Evolutionary conservation across 2,113 vertebrate species (phyloP).

Genomic region (Falcunculus frontatus): DNA sequence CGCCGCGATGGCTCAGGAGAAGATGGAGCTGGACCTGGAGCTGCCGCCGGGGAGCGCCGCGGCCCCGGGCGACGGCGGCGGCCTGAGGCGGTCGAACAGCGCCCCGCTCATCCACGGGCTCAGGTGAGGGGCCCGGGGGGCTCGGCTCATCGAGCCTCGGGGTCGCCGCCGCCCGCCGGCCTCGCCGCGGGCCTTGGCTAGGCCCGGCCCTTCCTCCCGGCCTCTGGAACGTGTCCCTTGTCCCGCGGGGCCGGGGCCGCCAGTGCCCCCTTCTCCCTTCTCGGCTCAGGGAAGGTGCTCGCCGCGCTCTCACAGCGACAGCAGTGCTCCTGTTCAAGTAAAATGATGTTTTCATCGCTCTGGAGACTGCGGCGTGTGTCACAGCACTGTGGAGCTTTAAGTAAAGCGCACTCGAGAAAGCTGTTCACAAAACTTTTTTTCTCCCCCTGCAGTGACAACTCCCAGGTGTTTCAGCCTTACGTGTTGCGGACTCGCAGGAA

Average conservation of each 20-base stretch:
- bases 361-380: background rate
- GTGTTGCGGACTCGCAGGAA: slow-evolving; percentile 86
- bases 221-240: background rate
- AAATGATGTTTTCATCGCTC: background rate
- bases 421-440: background rate
- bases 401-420: fast-evolving
- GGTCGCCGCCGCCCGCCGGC: too few species aligned
- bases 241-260: too few species aligned
- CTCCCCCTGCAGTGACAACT: slow-evolving; percentile 77
- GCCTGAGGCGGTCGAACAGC: slow-evolving; percentile 70
- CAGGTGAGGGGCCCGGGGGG: background rate
- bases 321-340: fast-evolving
- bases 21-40: slow-evolving; percentile 80
- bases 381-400: fast-evolving
- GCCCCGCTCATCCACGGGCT: slow-evolving; percentile 2
- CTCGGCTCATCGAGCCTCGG: background rate
- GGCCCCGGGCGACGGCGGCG: background rate
- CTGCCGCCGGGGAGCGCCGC: slow-evolving; percentile 8
- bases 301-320: fast-evolving
- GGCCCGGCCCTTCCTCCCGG: background rate
- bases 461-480: slow-evolving; percentile 90
- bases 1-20: slow-evolving; percentile 78
- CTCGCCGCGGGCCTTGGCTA: background rate
- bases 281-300: background rate
- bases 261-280: too few species aligned